phyloP scores from a whole-genome alignment of 2,888 invertebrate genomes.

The Lepidochrysops patricia region DNA sequence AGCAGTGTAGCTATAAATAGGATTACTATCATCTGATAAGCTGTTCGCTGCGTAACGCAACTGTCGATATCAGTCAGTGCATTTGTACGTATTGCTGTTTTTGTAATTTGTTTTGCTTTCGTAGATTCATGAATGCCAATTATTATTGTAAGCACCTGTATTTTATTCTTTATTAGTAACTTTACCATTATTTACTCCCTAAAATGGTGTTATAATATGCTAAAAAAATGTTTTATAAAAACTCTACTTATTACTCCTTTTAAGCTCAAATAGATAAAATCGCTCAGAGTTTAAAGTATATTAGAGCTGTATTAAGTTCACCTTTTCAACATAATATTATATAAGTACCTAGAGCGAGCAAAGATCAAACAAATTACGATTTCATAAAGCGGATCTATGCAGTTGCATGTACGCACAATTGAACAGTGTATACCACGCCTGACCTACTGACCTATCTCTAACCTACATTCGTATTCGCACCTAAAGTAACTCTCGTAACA shows the following conservation, averaged over 20 bases:
- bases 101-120: not conserved
- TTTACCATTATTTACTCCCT: no score
- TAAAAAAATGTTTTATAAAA: no score
- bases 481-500: not conserved
- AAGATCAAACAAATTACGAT: not conserved
- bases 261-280: not conserved
- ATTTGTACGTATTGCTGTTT: not conserved
- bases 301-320: not conserved
- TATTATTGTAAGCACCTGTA: no score
- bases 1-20: constrained; percentile 7
- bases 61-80: constrained; percentile 1
- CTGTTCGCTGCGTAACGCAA: not conserved
- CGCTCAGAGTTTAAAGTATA: not conserved
- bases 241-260: no score
- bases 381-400: not conserved
- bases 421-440: not conserved
- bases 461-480: constrained; percentile 10
- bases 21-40: constrained; percentile 10
- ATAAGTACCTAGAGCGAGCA: no score
- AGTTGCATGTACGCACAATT: not conserved
- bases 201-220: no score
- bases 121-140: not conserved
- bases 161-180: no score
- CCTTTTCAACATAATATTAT: not conserved
- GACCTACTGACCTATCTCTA: constrained; percentile 19